Evolutionary conservation across 2,113 vertebrate genomes (phyloP).

Genomic region (Geococcyx californianus): DNA sequence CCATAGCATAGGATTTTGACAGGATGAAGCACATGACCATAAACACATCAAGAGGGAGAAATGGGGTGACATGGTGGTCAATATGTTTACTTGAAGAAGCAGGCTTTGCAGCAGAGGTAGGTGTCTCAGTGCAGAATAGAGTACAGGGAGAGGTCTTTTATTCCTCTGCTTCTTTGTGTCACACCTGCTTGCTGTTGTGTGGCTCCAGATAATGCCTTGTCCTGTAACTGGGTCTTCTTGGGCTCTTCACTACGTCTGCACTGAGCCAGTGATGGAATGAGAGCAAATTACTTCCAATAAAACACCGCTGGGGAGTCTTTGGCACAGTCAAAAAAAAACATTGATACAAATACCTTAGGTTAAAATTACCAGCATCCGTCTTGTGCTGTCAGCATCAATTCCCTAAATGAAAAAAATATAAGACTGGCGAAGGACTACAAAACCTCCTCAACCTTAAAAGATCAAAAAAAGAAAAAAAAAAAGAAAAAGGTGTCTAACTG

Average conservation of each 20-base stretch:
- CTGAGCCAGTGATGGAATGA: accelerated
- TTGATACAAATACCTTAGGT: not conserved
- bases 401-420: not conserved
- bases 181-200: not conserved
- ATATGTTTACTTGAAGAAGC: not conserved
- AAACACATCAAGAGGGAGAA: not conserved
- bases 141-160: not conserved
- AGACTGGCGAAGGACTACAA: not conserved
- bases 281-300: not conserved
- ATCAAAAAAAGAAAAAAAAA: not conserved
- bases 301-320: not conserved
- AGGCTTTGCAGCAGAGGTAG: not conserved
- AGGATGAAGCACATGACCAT: not conserved
- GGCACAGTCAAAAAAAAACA: not conserved
- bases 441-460: not conserved
- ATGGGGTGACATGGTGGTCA: not conserved
- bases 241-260: not conserved
- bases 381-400: not conserved
- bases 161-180: not conserved
- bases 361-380: not conserved
- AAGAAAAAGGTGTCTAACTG: not conserved
- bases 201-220: not conserved
- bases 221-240: not conserved
- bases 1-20: not conserved
- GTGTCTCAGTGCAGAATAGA: not conserved